Percentiles rank a stretch among this genome's conserved stretches.
Conservation (phyloP, 1,140 invertebrate species). For the Papilio xuthus region DNA sequence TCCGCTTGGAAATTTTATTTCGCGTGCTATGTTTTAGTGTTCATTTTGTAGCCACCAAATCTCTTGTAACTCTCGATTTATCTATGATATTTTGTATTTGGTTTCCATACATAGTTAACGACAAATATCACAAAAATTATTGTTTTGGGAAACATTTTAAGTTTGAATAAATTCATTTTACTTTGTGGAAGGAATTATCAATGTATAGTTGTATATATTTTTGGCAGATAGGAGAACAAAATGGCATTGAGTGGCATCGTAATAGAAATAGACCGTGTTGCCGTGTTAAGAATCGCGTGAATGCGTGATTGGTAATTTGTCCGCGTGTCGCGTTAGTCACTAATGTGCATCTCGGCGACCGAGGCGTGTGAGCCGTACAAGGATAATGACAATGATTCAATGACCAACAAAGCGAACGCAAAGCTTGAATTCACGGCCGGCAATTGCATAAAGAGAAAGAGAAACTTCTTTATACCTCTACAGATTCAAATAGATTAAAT, state of each 20-base stretch:
- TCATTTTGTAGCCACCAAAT: neutral
- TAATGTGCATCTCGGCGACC: constrained; percentile 16
- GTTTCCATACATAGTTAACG: neutral
- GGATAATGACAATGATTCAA: constrained; percentile 29
- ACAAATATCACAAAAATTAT: neutral
- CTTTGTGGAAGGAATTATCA: neutral
- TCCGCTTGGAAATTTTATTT: neutral
- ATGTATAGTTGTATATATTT: neutral
- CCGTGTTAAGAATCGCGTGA: neutral
- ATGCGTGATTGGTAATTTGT: constrained; percentile 34
- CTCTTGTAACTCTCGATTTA: no score
- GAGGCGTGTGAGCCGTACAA: neutral
- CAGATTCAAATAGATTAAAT: neutral
- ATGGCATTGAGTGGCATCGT: constrained; percentile 5
- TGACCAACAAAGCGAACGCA: neutral
- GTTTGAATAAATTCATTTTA: neutral
- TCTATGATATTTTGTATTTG: neutral
- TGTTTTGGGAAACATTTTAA: no score
- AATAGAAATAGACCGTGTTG: constrained; percentile 4
- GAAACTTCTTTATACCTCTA: neutral
- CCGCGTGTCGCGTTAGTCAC: constrained; percentile 24
- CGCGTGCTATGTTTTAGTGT: neutral
- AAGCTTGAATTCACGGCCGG: neutral
- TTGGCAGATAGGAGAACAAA: neutral
- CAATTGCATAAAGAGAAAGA: neutral